A percentile compares a stretch with the other conserved stretches of the same genome.
phyloP scores from a whole-genome alignment of 2,888 invertebrate genomes.

The Choristoneura rosaceana region DNA sequence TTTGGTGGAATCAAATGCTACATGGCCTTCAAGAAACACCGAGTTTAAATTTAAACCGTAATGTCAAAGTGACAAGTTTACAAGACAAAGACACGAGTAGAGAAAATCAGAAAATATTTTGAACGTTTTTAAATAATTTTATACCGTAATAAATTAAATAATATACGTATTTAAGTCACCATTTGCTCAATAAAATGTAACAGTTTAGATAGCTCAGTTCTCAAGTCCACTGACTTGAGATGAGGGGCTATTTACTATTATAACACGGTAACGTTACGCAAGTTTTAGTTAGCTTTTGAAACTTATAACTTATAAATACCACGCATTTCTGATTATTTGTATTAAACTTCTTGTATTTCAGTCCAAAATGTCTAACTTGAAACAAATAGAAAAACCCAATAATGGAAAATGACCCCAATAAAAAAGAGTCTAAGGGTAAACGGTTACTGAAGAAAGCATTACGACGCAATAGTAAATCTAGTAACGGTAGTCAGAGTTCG shows the following conservation, averaged over 20 bases:
- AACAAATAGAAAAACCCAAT: conserved; percentile 62
- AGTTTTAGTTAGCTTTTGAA: not conserved
- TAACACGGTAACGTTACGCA: conserved; percentile 47
- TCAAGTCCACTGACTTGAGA: conserved; percentile 63
- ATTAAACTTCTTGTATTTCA: conserved; percentile 47
- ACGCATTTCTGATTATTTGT: not conserved
- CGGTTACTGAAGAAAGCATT: conserved; percentile 76
- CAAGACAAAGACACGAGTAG: conserved; percentile 46
- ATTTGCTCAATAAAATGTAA: conserved; percentile 63
- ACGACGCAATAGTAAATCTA: conserved; percentile 73
- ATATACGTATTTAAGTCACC: conserved; percentile 43
- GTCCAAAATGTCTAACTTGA: conserved; percentile 72
- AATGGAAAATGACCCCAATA: conserved; percentile 83
- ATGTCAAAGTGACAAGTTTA: conserved; percentile 54
- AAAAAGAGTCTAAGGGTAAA: conserved; percentile 81
- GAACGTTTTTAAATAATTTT: conserved; percentile 51
- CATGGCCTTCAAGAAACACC: conserved; percentile 25
- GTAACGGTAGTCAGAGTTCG: conserved; percentile 65
- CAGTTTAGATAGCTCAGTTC: conserved; percentile 54
- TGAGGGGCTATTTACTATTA: conserved; percentile 65
- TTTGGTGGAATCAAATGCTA: not conserved
- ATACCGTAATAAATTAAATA: conserved; percentile 46
- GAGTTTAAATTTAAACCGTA: conserved; percentile 53
- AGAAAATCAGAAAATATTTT: conserved; percentile 51
- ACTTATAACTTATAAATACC: not conserved